phyloP scores from a whole-genome alignment of 2,888 invertebrate species.

The Lasius fuliginosus region DNA sequence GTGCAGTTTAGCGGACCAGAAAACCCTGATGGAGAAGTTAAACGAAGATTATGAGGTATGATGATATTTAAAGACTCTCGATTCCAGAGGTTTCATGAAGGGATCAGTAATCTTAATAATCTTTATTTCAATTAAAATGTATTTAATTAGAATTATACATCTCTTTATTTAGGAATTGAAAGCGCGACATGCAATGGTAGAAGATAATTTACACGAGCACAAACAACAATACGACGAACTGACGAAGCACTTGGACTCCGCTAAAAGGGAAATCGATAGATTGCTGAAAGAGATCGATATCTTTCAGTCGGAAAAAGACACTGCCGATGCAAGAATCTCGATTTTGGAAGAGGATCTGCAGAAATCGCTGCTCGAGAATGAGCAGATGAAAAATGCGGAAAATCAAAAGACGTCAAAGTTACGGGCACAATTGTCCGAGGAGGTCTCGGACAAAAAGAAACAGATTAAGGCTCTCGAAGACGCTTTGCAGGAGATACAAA shows the following conservation, averaged over 20 bases:
- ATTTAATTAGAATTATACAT: neutral
- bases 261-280: slow-evolving; percentile 76
- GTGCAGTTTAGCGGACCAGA: slow-evolving; percentile 77
- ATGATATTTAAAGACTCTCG: neutral
- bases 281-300: slow-evolving; percentile 77
- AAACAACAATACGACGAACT: slow-evolving; percentile 71
- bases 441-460: slow-evolving; percentile 76
- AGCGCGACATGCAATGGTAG: slow-evolving; percentile 69
- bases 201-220: slow-evolving; percentile 71
- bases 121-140: slow-evolving; percentile 15
- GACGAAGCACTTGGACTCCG: slow-evolving; percentile 70
- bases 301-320: slow-evolving; percentile 77
- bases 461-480: slow-evolving; percentile 77
- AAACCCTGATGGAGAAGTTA: slow-evolving; percentile 74
- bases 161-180: slow-evolving; percentile 64
- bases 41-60: slow-evolving; percentile 78
- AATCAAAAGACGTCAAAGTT: slow-evolving; percentile 73
- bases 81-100: neutral
- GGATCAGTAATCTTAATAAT: neutral
- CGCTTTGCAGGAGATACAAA: slow-evolving; percentile 79
- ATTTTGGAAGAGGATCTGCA: slow-evolving; percentile 78
- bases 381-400: slow-evolving; percentile 72
- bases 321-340: slow-evolving; percentile 75
- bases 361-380: slow-evolving; percentile 69
- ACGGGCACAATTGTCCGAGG: slow-evolving; percentile 76